These are phyloP conservation scores for Herminia tarsipennalis DNA, from an alignment of 2,888 invertebrate genomes.

Conservation along the genomic window DNA sequence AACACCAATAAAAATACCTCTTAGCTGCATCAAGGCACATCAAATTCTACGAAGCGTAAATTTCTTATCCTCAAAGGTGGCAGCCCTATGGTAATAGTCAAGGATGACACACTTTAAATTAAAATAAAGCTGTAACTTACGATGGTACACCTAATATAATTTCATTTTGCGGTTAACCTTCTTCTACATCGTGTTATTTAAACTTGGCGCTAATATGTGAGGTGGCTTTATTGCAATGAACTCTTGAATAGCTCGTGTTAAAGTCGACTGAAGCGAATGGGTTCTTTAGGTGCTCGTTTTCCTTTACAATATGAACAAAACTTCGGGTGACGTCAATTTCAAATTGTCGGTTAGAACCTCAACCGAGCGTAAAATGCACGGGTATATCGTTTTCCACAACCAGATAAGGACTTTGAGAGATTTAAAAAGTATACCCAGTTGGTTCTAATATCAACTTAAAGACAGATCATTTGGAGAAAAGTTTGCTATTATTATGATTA, in stretches of 20 bases:
- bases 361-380: constrained; percentile 4
- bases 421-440: no score
- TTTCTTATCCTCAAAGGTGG: constrained; percentile 7
- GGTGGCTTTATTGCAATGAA: constrained; percentile 16
- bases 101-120: constrained; percentile 31
- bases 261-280: constrained; percentile 5
- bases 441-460: no score
- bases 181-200: constrained; percentile 19
- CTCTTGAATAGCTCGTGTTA: constrained; percentile 5
- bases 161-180: constrained; percentile 22
- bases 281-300: constrained; percentile 10
- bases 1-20: constrained; percentile 5
- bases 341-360: constrained; percentile 6
- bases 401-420: no score
- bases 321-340: constrained; percentile 4
- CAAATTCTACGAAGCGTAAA: constrained; percentile 1
- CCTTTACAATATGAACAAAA: constrained; percentile 9
- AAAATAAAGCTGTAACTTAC: constrained; percentile 25
- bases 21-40: neutral
- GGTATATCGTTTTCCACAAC: constrained; percentile 3
- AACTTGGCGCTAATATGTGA: constrained; percentile 12
- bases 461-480: no score
- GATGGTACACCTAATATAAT: constrained; percentile 18
- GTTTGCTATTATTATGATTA: no score
- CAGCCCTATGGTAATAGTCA: constrained; percentile 23